Base-by-base conservation (phyloP, 2,797 vertebrate species). In the Spinus pinus region DNA sequence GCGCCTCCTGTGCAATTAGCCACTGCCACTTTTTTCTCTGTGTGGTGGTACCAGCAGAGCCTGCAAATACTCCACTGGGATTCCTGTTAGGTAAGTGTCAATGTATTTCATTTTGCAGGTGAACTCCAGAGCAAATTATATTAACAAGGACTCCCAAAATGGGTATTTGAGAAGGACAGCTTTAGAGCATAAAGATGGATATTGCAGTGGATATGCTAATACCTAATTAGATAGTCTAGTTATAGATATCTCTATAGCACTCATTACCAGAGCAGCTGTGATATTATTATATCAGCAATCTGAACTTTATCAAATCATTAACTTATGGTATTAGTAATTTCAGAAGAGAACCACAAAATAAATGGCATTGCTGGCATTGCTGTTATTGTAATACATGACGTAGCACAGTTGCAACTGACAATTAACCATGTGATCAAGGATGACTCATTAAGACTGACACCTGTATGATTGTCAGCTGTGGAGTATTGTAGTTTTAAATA, bases 221-320 rank as follows among this genome's bases (percentile, higher is more conserved):
- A 86, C 62, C 75, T 96, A 95, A 95, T 96, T 96, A 93, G 72
- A 60, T 90, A 93, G 86, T 73, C 80, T 86, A 75, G 73, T 93
- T 95, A 84, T 37, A 95, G 80, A 67, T 71, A 73, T 84, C 62
- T 94, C 95, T 79, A 81, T 94, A 95, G 62, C 77, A 62, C 56
- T 81, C 66, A 86, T 94, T 93, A 90, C 51, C 33, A 65, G 77
- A 93, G 58, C 93, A 96, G 90, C 94, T 96, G 93, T 90, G 82
- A 75, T 96, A 37, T 88, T 72, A 92, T 93, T 93, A 46, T 90
- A 88, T 79, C 66, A 92, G 69, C 80, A 84, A 75, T 83, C 54
- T 93, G 91, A 91, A 90, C 70, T 93, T 95, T 86, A 90, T 95
- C 85, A 96, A 94, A 93, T 88, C 50, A 78, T 94, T 94, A 94